Base-by-base conservation (phyloP, 2,888 invertebrate genomes). In the Scaptomyza reducta region DNA sequence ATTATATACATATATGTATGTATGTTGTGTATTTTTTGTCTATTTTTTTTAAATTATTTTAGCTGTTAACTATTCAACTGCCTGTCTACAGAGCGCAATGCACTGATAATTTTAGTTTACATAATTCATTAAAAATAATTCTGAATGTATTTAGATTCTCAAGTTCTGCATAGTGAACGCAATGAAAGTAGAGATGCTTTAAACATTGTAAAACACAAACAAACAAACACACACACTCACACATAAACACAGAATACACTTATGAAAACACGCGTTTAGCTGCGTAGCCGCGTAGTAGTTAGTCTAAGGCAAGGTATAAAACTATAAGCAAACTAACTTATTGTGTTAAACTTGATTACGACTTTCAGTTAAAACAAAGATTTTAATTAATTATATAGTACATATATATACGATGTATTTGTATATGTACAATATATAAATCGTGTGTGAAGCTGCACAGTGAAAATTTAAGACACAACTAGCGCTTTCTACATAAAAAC, bases 61-160 rank as follows among this genome's bases (percentile, higher is more conserved):
- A 79, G 59, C 77, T 70, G 41, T 70, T 75, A 66, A 71, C 61
- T 66, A 50, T 70, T 74, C 53, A 87, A 80, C 79, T 79, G 89
- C 89, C 88, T 89, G 87, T 87, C 81, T 70, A 67, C 75, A 74
- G 77, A 86, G 86, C 89, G 88, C 83, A 87, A 75, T 87, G 87
- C 89, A 87, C 89, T 89, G 89, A 89, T 87, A 89, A 86, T 83
- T 86, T 87, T 87, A 89, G 77, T 89, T 85, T 80, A 61, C 53
- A 65, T 73, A 58, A 74, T 59, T 68, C 53, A 77, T 69, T 35
- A 35, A 57, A 62, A 68, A 51, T 31, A 49, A 44, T 11, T 49
- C 38, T 68, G 14, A 14, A 38, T 38, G 58, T 68, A 46, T 53
- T 74, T 60, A 54, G 56, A 74, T 63, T 74, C 47, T 53, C 63